phyloP scores from a whole-genome alignment of 2,113 vertebrate genomes.

The Epinephelus moara region DNA sequence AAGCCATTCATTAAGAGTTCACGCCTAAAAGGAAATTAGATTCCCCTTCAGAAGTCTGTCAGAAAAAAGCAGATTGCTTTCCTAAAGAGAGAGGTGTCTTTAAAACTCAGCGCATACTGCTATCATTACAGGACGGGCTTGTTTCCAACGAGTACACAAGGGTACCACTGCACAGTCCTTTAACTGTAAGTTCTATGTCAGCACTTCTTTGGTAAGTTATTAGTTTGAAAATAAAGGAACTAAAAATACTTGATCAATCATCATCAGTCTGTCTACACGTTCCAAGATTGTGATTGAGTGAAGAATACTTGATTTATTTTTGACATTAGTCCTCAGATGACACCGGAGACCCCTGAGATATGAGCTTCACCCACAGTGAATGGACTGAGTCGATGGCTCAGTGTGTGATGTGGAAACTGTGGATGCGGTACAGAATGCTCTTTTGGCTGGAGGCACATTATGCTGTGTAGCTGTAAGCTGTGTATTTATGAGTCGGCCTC shows the following conservation, averaged over 20 bases:
- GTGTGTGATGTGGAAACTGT: slow-evolving; percentile 33
- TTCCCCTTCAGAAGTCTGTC: slow-evolving; percentile 27
- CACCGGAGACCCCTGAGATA: slow-evolving; percentile 4
- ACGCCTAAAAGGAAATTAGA: slow-evolving; percentile 31
- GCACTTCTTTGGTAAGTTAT: slow-evolving; percentile 22
- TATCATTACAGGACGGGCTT: background rate
- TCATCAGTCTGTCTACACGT: background rate
- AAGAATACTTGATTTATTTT: background rate
- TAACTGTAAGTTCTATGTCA: slow-evolving; percentile 14
- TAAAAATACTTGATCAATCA: slow-evolving; percentile 9
- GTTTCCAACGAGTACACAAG: slow-evolving; percentile 24
- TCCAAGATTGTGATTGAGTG: background rate
- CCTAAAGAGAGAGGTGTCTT: slow-evolving; percentile 19
- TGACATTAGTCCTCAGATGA: background rate
- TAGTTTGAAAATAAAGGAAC: slow-evolving; percentile 12
- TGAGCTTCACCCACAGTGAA: slow-evolving; percentile 30
- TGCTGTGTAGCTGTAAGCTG: slow-evolving; percentile 52
- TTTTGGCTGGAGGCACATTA: slow-evolving; percentile 45
- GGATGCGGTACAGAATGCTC: slow-evolving; percentile 45
- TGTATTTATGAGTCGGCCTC: slow-evolving; percentile 64
- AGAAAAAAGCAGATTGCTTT: slow-evolving; percentile 31
- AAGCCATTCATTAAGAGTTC: slow-evolving; percentile 53
- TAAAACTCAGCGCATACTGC: slow-evolving; percentile 1
- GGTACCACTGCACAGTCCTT: slow-evolving; percentile 19
- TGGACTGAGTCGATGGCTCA: slow-evolving; percentile 21